phyloP scores from a whole-genome alignment of 35 echinoderm and acorn worm species.

The Ptychodera flava region DNA sequence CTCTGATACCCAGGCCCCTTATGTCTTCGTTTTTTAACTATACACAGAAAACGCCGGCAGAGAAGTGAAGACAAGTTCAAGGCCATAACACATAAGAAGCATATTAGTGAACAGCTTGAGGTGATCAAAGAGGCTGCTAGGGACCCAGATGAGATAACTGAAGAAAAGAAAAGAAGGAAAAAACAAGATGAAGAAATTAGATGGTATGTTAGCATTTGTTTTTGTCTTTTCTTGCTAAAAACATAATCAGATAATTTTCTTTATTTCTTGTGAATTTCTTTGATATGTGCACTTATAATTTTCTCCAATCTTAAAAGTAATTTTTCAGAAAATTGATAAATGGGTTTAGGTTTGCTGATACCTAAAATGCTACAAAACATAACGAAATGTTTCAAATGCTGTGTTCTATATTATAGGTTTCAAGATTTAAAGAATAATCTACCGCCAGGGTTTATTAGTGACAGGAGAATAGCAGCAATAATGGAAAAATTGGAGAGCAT shows the following conservation, averaged over 20 bases:
- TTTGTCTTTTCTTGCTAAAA: too few relatives aligned
- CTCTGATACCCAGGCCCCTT: too few relatives aligned
- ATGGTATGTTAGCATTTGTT: slow-evolving; percentile 64
- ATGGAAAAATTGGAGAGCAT: slow-evolving; percentile 84
- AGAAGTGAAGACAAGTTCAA: slow-evolving; percentile 86
- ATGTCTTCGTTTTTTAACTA: too few relatives aligned
- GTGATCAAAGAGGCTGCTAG: slow-evolving; percentile 62
- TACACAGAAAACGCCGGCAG: slow-evolving; percentile 67
- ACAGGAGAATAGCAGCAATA: slow-evolving; percentile 62
- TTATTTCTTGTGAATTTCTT: too few relatives aligned
- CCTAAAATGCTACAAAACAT: too few relatives aligned
- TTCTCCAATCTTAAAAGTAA: too few relatives aligned
- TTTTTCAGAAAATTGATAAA: too few relatives aligned
- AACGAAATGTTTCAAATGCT: background rate
- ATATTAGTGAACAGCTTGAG: slow-evolving; percentile 79
- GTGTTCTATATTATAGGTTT: slow-evolving; percentile 48
- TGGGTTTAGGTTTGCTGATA: too few relatives aligned
- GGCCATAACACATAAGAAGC: slow-evolving; percentile 62
- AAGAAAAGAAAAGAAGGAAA: slow-evolving; percentile 81
- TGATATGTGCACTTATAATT: too few relatives aligned
- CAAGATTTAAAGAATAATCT: slow-evolving; percentile 69
- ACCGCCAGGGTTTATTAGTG: slow-evolving; percentile 44
- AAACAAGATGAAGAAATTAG: slow-evolving; percentile 84
- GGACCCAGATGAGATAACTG: slow-evolving; percentile 57
- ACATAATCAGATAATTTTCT: too few relatives aligned